These are phyloP conservation scores for Cantharis lateralis DNA, from an alignment of 2,888 invertebrate genomes.

Conservation along the genomic window DNA sequence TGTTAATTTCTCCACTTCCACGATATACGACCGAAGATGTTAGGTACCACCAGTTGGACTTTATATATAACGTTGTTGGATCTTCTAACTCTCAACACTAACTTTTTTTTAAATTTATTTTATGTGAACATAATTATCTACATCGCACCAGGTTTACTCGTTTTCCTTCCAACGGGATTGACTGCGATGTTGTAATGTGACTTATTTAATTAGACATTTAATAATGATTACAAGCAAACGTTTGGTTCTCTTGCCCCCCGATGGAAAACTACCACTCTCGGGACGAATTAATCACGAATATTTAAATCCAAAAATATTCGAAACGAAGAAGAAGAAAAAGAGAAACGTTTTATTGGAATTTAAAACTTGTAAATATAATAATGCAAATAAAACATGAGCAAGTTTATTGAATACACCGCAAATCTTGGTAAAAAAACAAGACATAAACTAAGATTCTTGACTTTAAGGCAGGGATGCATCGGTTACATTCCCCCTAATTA, in stretches of 20 bases:
- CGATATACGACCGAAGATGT: conserved; percentile 35
- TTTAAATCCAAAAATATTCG: not conserved
- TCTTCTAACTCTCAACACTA: not conserved
- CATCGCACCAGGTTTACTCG: not conserved
- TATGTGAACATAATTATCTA: not conserved
- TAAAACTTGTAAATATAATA: not conserved
- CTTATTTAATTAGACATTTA: not conserved
- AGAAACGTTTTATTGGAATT: not conserved
- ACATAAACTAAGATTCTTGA: conserved; percentile 24
- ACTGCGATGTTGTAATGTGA: not conserved
- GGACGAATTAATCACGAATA: not conserved
- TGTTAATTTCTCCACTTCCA: conserved; percentile 49
- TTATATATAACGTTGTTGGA: conserved; percentile 28
- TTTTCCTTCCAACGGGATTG: not conserved
- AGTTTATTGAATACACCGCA: conserved; percentile 2
- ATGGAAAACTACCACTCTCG: too few relatives aligned
- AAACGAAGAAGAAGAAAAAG: not conserved
- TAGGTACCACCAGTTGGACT: conserved; percentile 23
- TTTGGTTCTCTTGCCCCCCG: not conserved
- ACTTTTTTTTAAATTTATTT: not conserved
- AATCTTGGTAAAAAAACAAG: conserved; percentile 16
- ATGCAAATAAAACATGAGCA: not conserved
- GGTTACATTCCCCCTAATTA: conserved; percentile 49
- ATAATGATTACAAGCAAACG: not conserved
- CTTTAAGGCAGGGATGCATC: conserved; percentile 42